Conservation (phyloP, 2,888 invertebrate species). For the Norana najaformis region DNA sequence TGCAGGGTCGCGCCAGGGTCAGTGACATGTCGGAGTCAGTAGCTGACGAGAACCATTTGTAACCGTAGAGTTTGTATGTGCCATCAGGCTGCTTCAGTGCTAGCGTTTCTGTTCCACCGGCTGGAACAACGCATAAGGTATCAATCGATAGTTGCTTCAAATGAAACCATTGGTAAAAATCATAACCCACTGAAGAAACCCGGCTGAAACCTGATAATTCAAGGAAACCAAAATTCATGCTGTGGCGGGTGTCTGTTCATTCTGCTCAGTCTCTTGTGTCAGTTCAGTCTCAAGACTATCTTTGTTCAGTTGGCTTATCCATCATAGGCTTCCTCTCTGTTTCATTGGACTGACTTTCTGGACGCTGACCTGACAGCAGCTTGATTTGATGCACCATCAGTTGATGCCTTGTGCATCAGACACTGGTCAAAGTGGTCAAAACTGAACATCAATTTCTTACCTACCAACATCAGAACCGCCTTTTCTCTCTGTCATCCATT, state of each 20-base stretch:
- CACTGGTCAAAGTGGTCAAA: no score
- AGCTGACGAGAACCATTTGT: constrained; percentile 69
- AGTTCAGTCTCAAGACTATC: no score
- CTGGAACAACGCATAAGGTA: constrained; percentile 46
- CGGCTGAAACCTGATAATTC: neutral
- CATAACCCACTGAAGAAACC: neutral
- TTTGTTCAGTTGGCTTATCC: no score
- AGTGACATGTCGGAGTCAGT: constrained; percentile 68
- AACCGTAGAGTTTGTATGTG: constrained; percentile 65
- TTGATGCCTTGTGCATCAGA: no score
- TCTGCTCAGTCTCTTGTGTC: no score
- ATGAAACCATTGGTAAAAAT: neutral
- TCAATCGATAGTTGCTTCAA: neutral
- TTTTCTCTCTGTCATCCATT: constrained; percentile 69
- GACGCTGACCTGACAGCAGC: no score
- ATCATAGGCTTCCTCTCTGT: no score
- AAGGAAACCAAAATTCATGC: neutral
- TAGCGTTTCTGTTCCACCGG: constrained; percentile 65
- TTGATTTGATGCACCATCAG: no score
- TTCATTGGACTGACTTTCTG: no score
- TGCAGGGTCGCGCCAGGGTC: constrained; percentile 65
- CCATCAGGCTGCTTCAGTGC: constrained; percentile 62
- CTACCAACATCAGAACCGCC: constrained; percentile 69
- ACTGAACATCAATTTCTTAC: constrained; percentile 31
- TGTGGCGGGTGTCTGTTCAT: no score